Evolutionary conservation across 2,113 vertebrate genomes (phyloP).

Genomic region (Ammodytes marinus): DNA sequence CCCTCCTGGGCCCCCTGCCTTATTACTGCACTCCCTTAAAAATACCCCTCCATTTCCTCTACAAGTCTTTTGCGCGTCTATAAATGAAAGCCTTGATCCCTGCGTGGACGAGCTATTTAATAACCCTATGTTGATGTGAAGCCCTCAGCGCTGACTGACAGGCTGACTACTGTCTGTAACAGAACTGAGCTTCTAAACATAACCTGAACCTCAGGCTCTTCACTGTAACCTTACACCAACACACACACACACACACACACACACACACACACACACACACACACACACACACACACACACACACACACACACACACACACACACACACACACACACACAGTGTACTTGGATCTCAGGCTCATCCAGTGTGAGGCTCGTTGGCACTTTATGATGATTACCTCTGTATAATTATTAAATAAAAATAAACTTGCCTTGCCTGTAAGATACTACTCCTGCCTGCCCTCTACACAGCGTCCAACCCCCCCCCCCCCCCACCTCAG

Average conservation of each 20-base stretch:
- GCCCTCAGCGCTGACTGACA: slow-evolving; percentile 44
- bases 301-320: slow-evolving; percentile 11
- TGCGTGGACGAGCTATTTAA: slow-evolving; percentile 19
- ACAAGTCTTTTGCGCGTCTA: slow-evolving; percentile 30
- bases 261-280: slow-evolving; percentile 13
- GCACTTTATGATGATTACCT: slow-evolving; percentile 82
- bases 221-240: slow-evolving; percentile 30
- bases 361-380: slow-evolving; percentile 67
- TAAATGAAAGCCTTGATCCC: slow-evolving; percentile 47
- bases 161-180: slow-evolving; percentile 54
- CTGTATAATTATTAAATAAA: slow-evolving; percentile 5
- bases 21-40: slow-evolving; percentile 50
- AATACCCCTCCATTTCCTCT: slow-evolving; percentile 5
- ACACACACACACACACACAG: slow-evolving; percentile 12
- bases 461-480: slow-evolving; percentile 5
- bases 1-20: slow-evolving; percentile 33
- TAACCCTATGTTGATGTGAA: slow-evolving; percentile 37
- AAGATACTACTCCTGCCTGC: slow-evolving; percentile 60
- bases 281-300: slow-evolving; percentile 16
- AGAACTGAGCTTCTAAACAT: slow-evolving; percentile 54
- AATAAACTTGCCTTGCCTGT: not conserved
- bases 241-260: slow-evolving; percentile 12
- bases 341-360: slow-evolving; percentile 69
- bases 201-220: slow-evolving; percentile 52
- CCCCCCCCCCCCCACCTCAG: slow-evolving; percentile 7